Conservation (phyloP, 2,113 vertebrate genomes). For the Nothoprocta perdicaria region DNA sequence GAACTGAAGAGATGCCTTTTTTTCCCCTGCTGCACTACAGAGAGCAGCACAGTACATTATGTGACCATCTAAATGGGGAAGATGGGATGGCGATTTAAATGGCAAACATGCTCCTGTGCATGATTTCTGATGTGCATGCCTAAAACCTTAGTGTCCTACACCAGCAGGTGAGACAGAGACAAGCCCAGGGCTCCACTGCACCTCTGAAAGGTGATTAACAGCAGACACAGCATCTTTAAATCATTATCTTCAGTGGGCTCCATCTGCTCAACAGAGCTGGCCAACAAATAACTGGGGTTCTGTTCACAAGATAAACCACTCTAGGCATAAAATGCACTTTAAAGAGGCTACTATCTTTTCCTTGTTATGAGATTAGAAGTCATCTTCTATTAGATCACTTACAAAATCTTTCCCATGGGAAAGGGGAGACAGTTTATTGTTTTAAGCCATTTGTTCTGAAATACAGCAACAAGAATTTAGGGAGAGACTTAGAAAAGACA, state of each 20-base stretch:
- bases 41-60: neutral
- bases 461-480: neutral
- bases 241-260: rapidly evolving
- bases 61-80: neutral
- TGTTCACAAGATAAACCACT: neutral
- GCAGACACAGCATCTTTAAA: neutral
- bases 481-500: neutral
- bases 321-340: neutral
- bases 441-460: neutral
- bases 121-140: neutral
- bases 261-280: rapidly evolving
- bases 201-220: neutral
- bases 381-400: no score
- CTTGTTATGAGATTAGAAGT: neutral
- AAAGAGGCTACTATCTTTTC: neutral
- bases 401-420: no score
- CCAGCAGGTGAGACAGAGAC: neutral
- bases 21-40: neutral
- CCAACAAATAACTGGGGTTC: neutral
- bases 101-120: neutral
- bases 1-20: neutral
- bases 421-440: neutral
- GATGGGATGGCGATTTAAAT: neutral
- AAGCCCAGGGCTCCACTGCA: neutral
- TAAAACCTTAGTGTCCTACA: neutral